phyloP scores from a whole-genome alignment of 2,797 vertebrate genomes.

The Euphonia xanthogaster region DNA sequence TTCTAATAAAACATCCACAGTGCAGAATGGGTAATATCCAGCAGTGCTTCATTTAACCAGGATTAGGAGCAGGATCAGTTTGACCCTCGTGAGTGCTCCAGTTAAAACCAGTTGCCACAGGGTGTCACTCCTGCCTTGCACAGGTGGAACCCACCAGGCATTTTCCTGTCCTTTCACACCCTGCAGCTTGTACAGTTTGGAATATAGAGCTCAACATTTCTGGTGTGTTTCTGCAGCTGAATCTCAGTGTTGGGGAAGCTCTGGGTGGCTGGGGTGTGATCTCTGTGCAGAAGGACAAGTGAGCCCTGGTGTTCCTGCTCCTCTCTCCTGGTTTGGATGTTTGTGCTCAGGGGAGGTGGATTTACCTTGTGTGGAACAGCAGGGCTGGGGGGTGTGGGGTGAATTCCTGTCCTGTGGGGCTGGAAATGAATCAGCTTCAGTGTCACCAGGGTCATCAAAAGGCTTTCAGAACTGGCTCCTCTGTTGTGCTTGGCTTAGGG shows the following conservation, averaged over 20 bases:
- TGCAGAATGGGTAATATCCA: not conserved
- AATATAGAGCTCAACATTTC: not conserved
- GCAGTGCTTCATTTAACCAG: not conserved
- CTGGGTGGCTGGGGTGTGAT: not conserved
- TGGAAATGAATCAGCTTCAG: not conserved
- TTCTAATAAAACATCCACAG: not conserved
- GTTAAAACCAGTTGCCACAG: not conserved
- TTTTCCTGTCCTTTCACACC: not conserved
- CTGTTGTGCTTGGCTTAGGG: not conserved
- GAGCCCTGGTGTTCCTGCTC: not conserved
- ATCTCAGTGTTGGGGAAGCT: not conserved
- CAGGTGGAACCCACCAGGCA: accelerated
- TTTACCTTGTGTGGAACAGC: not conserved
- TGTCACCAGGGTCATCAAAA: not conserved
- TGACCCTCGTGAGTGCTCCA: not conserved
- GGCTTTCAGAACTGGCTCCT: not conserved
- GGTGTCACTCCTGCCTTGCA: constrained; percentile 50
- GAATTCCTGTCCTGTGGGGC: not conserved
- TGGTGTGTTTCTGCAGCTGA: not conserved
- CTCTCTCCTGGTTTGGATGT: accelerated
- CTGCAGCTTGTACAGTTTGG: accelerated
- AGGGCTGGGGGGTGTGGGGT: not conserved
- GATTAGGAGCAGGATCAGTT: not conserved
- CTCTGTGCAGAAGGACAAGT: not conserved
- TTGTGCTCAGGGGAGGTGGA: accelerated